Percentiles rank a stretch among this genome's conserved stretches.
Conservation (phyloP, 1,140 invertebrate species). For the Aricia agestis region DNA sequence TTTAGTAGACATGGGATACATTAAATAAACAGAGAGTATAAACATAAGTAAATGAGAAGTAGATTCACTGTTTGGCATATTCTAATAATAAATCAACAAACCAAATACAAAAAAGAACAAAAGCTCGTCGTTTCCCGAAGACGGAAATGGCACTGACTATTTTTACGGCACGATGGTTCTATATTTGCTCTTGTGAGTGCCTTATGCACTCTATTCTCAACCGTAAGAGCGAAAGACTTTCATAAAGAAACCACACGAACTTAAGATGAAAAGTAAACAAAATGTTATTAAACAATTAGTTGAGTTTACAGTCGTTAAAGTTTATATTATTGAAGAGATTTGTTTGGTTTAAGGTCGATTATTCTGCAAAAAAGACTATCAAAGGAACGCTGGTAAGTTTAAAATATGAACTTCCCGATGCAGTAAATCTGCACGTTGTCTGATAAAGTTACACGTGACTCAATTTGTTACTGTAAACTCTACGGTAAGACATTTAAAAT, state of each 20-base stretch:
- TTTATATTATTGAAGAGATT: conserved; percentile 3
- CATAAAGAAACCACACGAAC: background rate
- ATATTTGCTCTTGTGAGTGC: conserved; percentile 40
- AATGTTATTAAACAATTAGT: background rate
- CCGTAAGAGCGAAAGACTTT: conserved; percentile 29
- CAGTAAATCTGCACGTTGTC: conserved; percentile 10
- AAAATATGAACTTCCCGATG: conserved; percentile 13
- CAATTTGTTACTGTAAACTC: too few species aligned
- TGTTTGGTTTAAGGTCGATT: background rate
- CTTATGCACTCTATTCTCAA: conserved; percentile 37
- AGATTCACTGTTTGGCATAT: background rate
- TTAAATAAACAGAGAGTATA: background rate
- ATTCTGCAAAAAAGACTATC: conserved; percentile 7
- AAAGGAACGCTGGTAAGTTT: conserved; percentile 14
- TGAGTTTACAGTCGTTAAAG: background rate
- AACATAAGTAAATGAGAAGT: background rate
- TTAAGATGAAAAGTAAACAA: background rate
- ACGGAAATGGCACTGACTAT: conserved; percentile 65
- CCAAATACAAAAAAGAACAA: conserved; percentile 39
- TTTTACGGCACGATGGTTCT: conserved; percentile 55
- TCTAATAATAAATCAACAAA: background rate
- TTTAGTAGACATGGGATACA: background rate
- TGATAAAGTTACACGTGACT: background rate
- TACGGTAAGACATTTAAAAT: too few species aligned
- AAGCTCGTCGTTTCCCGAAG: conserved; percentile 58